Evolutionary conservation across 2,888 invertebrate species (phyloP), one percentile per base, ranked within the genome.

Genomic region (Chirona hameri): DNA sequence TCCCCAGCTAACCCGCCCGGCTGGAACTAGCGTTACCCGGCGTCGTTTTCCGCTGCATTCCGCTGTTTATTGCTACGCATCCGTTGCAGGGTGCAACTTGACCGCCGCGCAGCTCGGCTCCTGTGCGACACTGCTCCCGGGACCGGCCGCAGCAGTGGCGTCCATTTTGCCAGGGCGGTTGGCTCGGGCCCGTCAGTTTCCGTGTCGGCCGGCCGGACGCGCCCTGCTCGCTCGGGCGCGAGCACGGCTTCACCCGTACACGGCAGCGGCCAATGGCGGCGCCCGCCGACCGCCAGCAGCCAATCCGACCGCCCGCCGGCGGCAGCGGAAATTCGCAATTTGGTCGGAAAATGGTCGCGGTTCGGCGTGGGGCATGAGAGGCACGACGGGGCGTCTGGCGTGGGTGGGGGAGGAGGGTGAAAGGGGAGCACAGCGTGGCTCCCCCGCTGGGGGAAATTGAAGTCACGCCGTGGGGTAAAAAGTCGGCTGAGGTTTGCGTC

Each of bases 241-340:
- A 14, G 69, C 69, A 15, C 69, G 69, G 15, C 15, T 27, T 9
- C 10, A 21, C 27, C 65, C 65, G 27, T 12, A 3, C 52, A 57
- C 18, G 57, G 60, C 60, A 5, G 7, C 69, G 29, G 29, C 69
- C 69, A 69, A 69, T 69, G 69, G 69, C 65, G 27, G 65, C 69
- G 29, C 0, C 69, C n/a, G 69, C 29, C n/a, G 29, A 2, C 5
- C 29, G 15, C 69, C 29, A 9, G 14, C 14, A 10, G 69, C 69
- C 69, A 69, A 69, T 69, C 69, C n/a, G 69, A 9, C 29, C 14
- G 69, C 14, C 69, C 1, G 14, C n/a, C 69, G 14, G 15, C 69
- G 29, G n/a, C 69, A 15, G 69, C 69, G 69, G 69, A 69, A 69
- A 69, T 69, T 69, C 29, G 29, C 69, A 69, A 69, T 69, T 69